phyloP scores from a whole-genome alignment of 1,140 invertebrate species.

The Homalodisca vitripennis region DNA sequence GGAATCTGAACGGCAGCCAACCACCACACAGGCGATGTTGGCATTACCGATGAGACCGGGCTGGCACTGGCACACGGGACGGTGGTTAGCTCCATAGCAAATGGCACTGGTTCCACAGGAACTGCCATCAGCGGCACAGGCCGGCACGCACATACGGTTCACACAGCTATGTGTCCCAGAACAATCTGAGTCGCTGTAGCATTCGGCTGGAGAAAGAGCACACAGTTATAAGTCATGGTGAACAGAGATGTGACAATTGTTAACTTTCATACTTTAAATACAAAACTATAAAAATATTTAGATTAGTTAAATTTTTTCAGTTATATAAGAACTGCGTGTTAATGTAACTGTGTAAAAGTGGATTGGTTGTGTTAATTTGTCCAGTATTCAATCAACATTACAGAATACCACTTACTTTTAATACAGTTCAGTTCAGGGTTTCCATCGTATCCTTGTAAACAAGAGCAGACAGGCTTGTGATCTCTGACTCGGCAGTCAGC shows the following conservation, averaged over 20 bases:
- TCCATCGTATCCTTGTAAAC: slow-evolving; percentile 74
- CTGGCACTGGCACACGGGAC: slow-evolving; percentile 76
- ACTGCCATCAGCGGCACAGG: slow-evolving; percentile 63
- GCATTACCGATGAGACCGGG: slow-evolving; percentile 81
- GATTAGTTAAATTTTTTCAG: background rate
- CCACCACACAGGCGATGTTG: slow-evolving; percentile 62
- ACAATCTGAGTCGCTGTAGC: slow-evolving; percentile 71
- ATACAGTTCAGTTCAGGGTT: slow-evolving; percentile 75
- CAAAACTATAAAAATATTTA: slow-evolving; percentile 11
- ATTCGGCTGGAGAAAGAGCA: slow-evolving; percentile 53
- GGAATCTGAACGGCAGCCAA: slow-evolving; percentile 72
- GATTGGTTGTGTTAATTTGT: background rate
- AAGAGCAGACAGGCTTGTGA: slow-evolving; percentile 83
- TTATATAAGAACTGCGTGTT: background rate
- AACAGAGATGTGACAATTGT: background rate
- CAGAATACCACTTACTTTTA: slow-evolving; percentile 57
- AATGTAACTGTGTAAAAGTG: background rate
- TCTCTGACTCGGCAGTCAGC: slow-evolving; percentile 76
- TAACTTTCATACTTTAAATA: background rate
- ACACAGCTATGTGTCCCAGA: slow-evolving; percentile 73
- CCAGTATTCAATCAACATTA: too few species aligned
- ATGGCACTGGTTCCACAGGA: slow-evolving; percentile 70
- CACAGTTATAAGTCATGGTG: background rate
- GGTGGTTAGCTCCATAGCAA: slow-evolving; percentile 75
- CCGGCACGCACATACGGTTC: slow-evolving; percentile 74